These are phyloP conservation scores for Meliscaeva auricollis DNA, from an alignment of 2,888 invertebrate species.

Conservation along the genomic window DNA sequence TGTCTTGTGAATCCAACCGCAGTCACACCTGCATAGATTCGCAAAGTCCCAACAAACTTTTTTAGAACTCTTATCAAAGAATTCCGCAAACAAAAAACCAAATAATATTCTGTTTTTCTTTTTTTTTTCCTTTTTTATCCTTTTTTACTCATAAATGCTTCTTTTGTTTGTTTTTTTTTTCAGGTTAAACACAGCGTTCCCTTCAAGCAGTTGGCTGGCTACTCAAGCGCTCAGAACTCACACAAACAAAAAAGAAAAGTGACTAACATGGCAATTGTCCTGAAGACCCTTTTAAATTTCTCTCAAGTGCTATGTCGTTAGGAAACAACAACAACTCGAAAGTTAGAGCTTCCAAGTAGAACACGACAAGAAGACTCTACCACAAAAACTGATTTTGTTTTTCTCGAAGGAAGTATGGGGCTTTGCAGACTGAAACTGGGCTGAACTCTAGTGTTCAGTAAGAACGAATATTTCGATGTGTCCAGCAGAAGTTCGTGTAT, in stretches of 20 bases:
- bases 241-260: conserved; percentile 73
- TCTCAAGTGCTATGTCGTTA: conserved; percentile 74
- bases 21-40: conserved; percentile 55
- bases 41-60: conserved; percentile 16
- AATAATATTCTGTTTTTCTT: conserved; percentile 28
- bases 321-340: conserved; percentile 56
- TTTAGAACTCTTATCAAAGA: conserved; percentile 36
- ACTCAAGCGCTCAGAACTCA: conserved; percentile 71
- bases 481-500: conserved; percentile 42
- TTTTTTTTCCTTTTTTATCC: background rate
- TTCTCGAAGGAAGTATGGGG: conserved; percentile 46
- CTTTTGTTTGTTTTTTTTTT: conserved; percentile 59
- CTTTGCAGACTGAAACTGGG: conserved; percentile 47
- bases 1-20: conserved; percentile 37
- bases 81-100: conserved; percentile 33
- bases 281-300: conserved; percentile 81
- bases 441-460: conserved; percentile 30
- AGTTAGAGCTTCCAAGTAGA: conserved; percentile 71
- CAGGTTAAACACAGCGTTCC: conserved; percentile 55
- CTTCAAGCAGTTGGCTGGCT: conserved; percentile 52
- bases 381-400: conserved; percentile 62
- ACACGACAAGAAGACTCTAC: conserved; percentile 76
- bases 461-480: conserved; percentile 43
- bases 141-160: conserved; percentile 53
- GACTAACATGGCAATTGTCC: conserved; percentile 81